Percentiles rank a stretch among this genome's conserved stretches.
These are phyloP conservation scores for Hystrix brachyura DNA, from an alignment of 2,113 vertebrate genomes.

Conservation along the genomic window DNA sequence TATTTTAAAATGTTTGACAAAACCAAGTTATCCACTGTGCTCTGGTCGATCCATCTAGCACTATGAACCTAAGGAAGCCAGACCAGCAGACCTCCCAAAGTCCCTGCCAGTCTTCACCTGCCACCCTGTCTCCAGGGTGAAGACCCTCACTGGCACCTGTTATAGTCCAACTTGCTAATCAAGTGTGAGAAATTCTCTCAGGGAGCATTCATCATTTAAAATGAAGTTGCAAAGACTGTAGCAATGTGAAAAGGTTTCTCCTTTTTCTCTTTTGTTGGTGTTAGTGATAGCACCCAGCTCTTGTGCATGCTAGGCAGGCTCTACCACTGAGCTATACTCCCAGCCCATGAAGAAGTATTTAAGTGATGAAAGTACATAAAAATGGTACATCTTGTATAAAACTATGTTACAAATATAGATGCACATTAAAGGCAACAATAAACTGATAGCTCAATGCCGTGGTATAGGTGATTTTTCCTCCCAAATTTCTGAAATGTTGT, in stretches of 20 bases:
- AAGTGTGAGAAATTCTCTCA: neutral
- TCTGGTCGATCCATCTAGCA: neutral
- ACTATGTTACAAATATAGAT: neutral
- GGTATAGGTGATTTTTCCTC: neutral
- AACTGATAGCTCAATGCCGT: neutral
- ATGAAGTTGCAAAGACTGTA: neutral
- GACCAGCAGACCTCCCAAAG: neutral
- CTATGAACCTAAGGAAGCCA: neutral
- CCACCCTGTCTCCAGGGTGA: neutral
- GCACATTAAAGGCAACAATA: neutral
- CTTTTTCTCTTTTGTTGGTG: neutral
- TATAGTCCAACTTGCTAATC: neutral
- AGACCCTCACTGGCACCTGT: neutral
- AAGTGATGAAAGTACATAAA: constrained; percentile 27
- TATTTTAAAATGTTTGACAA: constrained; percentile 1
- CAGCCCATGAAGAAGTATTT: neutral
- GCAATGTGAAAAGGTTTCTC: neutral
- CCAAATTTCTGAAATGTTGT: neutral
- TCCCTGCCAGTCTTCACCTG: neutral
- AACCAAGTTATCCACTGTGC: neutral
- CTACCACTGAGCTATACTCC: neutral
- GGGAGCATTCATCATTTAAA: neutral
- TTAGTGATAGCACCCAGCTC: neutral
- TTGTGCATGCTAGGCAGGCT: neutral
- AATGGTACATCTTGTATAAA: neutral